Conservation (phyloP, 2,113 vertebrate species). For the Ursus arctos region DNA sequence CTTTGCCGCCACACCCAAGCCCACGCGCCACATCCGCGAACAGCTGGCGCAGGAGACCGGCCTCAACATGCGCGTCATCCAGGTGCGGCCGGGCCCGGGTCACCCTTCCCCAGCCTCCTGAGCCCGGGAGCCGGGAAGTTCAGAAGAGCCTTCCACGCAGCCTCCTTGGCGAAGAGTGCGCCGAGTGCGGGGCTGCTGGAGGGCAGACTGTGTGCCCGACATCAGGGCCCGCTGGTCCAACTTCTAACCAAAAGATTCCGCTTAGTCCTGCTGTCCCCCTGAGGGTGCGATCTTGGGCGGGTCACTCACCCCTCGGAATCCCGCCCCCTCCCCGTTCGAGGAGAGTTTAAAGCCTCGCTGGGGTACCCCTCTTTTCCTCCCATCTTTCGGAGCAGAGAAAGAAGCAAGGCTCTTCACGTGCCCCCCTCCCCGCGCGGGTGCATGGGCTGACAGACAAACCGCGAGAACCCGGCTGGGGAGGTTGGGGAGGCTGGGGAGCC, state of each 20-base stretch:
- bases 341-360: neutral
- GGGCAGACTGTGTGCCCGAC: neutral
- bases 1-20: conserved; percentile 98
- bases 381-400: neutral
- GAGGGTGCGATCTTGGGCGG: too few species aligned
- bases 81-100: conserved; percentile 87
- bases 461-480: neutral
- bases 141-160: neutral
- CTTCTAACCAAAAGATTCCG: neutral
- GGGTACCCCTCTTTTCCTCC: neutral
- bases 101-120: fast-evolving
- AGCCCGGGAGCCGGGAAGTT: neutral
- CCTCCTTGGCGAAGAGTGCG: neutral
- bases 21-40: conserved; percentile 97
- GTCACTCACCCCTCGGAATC: neutral
- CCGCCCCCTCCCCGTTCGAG: neutral
- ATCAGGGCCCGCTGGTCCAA: neutral
- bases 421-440: neutral
- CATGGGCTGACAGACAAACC: neutral
- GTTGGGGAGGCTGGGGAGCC: neutral
- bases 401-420: neutral
- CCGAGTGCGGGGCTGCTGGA: neutral
- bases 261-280: neutral
- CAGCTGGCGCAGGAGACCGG: conserved; percentile 98
- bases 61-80: conserved; percentile 98